These are phyloP conservation scores for Falcaria lacertinaria DNA, from an alignment of 2,888 invertebrate species.

Conservation along the genomic window DNA sequence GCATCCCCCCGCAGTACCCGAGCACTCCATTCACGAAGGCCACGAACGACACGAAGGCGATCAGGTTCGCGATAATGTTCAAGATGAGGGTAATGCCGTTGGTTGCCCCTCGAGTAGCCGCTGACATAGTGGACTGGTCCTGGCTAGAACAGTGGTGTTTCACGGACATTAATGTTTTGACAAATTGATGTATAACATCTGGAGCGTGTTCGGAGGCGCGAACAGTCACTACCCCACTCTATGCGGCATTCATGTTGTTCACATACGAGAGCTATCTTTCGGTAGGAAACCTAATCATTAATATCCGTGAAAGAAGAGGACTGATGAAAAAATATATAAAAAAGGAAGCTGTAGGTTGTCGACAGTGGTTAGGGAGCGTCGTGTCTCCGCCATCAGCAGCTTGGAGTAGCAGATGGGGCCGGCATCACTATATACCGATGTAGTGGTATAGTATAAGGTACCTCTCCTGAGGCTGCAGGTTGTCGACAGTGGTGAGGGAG, in stretches of 20 bases:
- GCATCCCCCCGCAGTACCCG: constrained; percentile 88
- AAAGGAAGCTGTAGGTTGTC: constrained; percentile 89
- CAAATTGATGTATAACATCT: too few relatives aligned
- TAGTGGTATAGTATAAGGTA: constrained; percentile 37
- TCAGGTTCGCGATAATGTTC: constrained; percentile 93
- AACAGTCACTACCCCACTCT: too few relatives aligned
- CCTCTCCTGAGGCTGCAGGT: constrained; percentile 86
- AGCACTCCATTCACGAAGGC: constrained; percentile 90
- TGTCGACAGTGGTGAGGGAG: constrained; percentile 86
- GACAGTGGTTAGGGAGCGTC: constrained; percentile 86
- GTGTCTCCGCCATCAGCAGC: constrained; percentile 94
- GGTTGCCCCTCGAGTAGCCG: constrained; percentile 93
- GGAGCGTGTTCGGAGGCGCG: too few relatives aligned
- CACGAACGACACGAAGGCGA: constrained; percentile 94
- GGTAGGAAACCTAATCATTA: too few relatives aligned
- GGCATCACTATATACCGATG: too few relatives aligned
- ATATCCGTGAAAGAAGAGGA: too few relatives aligned
- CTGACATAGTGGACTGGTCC: constrained; percentile 92
- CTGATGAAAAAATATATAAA: too few relatives aligned
- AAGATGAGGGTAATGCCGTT: constrained; percentile 89
- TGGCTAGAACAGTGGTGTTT: constrained; percentile 70
- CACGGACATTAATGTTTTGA: not conserved
- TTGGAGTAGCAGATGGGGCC: constrained; percentile 93
- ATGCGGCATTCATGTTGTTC: too few relatives aligned
- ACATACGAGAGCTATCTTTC: too few relatives aligned